These are phyloP conservation scores for Tretioscincus oriximinensis DNA, from an alignment of 2,113 vertebrate species.

Conservation along the genomic window DNA sequence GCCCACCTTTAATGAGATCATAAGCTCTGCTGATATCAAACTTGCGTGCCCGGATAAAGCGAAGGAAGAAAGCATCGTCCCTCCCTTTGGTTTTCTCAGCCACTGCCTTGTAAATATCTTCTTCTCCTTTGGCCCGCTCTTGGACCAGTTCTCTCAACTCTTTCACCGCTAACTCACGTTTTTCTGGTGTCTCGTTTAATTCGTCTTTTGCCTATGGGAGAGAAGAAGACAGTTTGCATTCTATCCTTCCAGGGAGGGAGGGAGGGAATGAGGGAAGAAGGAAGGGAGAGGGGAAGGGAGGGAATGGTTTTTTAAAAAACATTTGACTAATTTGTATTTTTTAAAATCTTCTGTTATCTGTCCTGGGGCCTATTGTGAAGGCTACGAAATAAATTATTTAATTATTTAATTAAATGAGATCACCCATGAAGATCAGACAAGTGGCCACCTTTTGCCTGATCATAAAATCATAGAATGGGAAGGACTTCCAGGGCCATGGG, in stretches of 20 bases:
- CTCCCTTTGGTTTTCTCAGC: conserved; percentile 77
- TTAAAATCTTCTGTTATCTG: too few species aligned
- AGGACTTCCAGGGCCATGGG: too few species aligned
- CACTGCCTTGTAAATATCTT: conserved; percentile 79
- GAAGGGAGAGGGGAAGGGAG: too few species aligned
- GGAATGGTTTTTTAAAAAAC: too few species aligned
- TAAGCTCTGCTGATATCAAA: conserved; percentile 85
- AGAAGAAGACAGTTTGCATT: background rate
- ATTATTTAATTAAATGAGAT: background rate
- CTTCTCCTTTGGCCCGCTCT: conserved; percentile 68
- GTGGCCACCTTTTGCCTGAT: background rate
- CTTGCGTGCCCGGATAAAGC: conserved; percentile 93
- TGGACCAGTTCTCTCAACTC: conserved; percentile 81
- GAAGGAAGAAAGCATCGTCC: conserved; percentile 82
- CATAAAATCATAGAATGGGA: too few species aligned
- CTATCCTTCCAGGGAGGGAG: too few species aligned
- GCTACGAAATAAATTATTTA: too few species aligned
- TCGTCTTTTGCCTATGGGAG: conserved; percentile 89
- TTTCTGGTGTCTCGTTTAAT: conserved; percentile 88
- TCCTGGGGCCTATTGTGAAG: too few species aligned
- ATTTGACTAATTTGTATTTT: too few species aligned
- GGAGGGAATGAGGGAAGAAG: too few species aligned
- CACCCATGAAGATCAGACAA: background rate
- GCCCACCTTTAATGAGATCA: conserved; percentile 89
- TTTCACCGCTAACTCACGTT: conserved; percentile 73